A percentile compares a stretch with the other conserved stretches of the same genome.
phyloP scores from a whole-genome alignment of 2,797 vertebrate species.

The Phalanger gymnotis region DNA sequence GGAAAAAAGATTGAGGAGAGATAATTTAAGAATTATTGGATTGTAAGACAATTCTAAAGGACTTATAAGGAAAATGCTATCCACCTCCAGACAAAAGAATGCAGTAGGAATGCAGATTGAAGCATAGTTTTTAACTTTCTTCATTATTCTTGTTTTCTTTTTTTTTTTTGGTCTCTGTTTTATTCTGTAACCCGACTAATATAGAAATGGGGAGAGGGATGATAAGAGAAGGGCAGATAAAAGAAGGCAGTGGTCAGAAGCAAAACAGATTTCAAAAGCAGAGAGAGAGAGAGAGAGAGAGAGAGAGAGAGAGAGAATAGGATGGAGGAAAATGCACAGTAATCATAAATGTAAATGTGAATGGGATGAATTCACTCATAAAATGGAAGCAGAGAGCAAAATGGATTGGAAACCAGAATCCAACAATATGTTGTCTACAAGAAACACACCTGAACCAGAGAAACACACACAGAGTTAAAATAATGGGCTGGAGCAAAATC shows the following conservation, averaged over 20 bases:
- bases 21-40: background rate
- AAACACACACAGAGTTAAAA: background rate
- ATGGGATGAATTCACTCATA: background rate
- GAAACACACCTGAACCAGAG: background rate
- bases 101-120: background rate
- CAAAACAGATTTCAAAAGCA: background rate
- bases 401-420: background rate
- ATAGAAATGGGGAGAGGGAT: background rate
- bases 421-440: background rate
- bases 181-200: background rate
- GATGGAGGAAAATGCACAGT: background rate
- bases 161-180: background rate
- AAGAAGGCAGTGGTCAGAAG: background rate
- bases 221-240: background rate
- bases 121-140: background rate
- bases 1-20: background rate
- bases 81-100: background rate
- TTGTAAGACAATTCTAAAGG: background rate
- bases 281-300: no score
- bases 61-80: background rate
- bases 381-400: background rate
- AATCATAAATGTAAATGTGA: background rate
- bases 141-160: background rate
- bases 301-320: background rate
- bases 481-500: background rate